These are phyloP conservation scores for Dendrolimus houi DNA, from an alignment of 2,888 invertebrate genomes.

Conservation along the genomic window DNA sequence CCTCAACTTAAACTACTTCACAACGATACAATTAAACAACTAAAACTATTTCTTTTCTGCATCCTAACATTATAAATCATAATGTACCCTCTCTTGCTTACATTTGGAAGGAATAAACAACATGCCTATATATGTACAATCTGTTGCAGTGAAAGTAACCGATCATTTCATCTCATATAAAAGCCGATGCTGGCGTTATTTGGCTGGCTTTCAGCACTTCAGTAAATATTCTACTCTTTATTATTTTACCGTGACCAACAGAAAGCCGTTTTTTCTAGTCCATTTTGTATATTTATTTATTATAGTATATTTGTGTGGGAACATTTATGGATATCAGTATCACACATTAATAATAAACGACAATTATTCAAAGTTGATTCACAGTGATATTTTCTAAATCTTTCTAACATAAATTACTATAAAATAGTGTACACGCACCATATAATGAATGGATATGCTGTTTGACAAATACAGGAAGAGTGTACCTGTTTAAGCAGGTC, in stretches of 20 bases:
- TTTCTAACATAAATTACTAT: conserved; percentile 5
- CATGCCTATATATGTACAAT: conserved; percentile 56
- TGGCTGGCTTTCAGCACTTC: conserved; percentile 22
- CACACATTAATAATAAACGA: neutral
- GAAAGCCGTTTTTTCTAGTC: neutral
- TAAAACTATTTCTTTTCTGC: conserved; percentile 62
- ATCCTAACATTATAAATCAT: conserved; percentile 58
- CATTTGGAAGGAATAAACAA: conserved; percentile 65
- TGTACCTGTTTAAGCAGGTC: neutral
- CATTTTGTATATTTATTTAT: neutral
- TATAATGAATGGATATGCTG: neutral
- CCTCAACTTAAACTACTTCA: conserved; percentile 68
- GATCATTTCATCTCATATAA: conserved; percentile 33
- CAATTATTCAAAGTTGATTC: neutral
- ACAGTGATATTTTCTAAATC: conserved; percentile 19
- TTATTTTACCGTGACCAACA: neutral
- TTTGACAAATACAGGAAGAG: neutral
- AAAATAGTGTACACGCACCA: neutral
- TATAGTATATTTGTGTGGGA: neutral
- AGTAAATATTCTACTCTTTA: neutral
- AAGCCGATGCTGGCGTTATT: conserved; percentile 40
- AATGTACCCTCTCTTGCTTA: conserved; percentile 56
- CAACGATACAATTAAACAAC: conserved; percentile 70
- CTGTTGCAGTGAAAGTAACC: conserved; percentile 51
- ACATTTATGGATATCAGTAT: neutral